Evolutionary conservation across 92 coral and sea anemone genomes (phyloP).

Genomic region (Epizoanthus rinbou): DNA sequence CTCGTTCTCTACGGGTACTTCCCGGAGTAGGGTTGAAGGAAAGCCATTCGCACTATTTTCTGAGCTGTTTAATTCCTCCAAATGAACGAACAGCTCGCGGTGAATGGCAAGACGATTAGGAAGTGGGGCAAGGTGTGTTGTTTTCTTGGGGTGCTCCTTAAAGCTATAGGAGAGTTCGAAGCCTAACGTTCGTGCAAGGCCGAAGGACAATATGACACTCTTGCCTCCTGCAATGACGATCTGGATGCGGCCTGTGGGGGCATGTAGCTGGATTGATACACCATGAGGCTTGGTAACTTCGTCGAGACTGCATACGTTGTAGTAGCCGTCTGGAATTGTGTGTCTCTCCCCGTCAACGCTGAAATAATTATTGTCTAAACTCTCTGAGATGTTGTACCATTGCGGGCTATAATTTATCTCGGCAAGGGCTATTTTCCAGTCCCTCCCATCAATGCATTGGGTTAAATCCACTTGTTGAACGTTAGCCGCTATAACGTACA

Average conservation of each 20-base stretch:
- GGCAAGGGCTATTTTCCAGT: not conserved
- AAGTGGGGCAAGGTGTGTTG: not conserved
- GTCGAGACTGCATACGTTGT: slow-evolving; percentile 2
- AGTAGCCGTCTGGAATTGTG: not conserved
- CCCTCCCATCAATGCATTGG: slow-evolving; percentile 9
- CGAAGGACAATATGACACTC: not conserved
- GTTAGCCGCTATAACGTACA: slow-evolving; percentile 7
- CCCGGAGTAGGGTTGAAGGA: not conserved
- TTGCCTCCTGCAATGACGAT: not conserved
- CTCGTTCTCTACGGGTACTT: not conserved
- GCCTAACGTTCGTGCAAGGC: slow-evolving; percentile 4
- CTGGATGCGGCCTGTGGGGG: not conserved
- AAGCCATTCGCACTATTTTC: not conserved
- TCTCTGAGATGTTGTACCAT: slow-evolving; percentile 6
- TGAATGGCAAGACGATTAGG: not conserved
- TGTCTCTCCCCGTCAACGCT: slow-evolving; percentile 3
- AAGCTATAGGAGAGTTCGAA: not conserved
- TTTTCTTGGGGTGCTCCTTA: not conserved
- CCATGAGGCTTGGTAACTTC: slow-evolving; percentile 3
- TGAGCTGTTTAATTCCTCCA: not conserved
- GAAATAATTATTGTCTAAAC: slow-evolving; percentile 5
- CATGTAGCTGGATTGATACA: slow-evolving; percentile 21
- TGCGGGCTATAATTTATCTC: not conserved
- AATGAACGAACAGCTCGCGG: too few species aligned
- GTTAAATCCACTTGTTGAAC: slow-evolving; percentile 19